These are phyloP conservation scores for Netelia fuscicornis DNA, from an alignment of 2,888 invertebrate genomes.

Conservation along the genomic window DNA sequence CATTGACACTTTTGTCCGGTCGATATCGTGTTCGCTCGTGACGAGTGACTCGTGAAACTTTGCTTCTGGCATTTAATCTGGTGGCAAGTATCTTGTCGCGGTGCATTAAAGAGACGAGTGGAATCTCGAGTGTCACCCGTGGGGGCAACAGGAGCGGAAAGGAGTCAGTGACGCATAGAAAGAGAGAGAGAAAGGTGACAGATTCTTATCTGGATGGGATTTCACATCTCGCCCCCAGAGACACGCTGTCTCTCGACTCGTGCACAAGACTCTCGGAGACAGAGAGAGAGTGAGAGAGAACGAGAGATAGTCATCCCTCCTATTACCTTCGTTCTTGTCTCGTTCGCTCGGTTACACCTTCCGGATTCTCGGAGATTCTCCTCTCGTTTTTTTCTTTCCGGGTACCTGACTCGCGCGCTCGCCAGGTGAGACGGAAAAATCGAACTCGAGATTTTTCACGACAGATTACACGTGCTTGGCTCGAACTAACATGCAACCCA, in stretches of 20 bases:
- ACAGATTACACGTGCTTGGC: slow-evolving; percentile 14
- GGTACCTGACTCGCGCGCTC: slow-evolving; percentile 8
- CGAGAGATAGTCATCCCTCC: slow-evolving; percentile 18
- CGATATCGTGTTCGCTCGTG: too few relatives aligned
- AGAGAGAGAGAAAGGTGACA: slow-evolving; percentile 74
- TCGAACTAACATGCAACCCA: background rate
- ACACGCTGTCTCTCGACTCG: slow-evolving; percentile 80
- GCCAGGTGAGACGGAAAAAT: slow-evolving; percentile 55
- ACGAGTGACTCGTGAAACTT: slow-evolving; percentile 76
- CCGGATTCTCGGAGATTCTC: slow-evolving; percentile 32
- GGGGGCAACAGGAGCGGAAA: slow-evolving; percentile 19
- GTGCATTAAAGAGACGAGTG: slow-evolving; percentile 74
- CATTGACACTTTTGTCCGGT: too few relatives aligned
- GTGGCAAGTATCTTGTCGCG: slow-evolving; percentile 80
- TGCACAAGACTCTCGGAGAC: slow-evolving; percentile 46
- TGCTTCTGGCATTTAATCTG: slow-evolving; percentile 80
- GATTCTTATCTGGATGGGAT: slow-evolving; percentile 79
- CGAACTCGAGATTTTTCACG: slow-evolving; percentile 29
- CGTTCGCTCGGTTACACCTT: slow-evolving; percentile 75
- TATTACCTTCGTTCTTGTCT: slow-evolving; percentile 27
- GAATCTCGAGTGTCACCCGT: slow-evolving; percentile 68
- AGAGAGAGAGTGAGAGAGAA: background rate
- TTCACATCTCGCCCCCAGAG: slow-evolving; percentile 71
- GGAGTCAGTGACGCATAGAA: slow-evolving; percentile 31
- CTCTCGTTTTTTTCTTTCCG: slow-evolving; percentile 25